Base-by-base conservation (phyloP, 2,888 invertebrate species). In the Zele albiditarsus region DNA sequence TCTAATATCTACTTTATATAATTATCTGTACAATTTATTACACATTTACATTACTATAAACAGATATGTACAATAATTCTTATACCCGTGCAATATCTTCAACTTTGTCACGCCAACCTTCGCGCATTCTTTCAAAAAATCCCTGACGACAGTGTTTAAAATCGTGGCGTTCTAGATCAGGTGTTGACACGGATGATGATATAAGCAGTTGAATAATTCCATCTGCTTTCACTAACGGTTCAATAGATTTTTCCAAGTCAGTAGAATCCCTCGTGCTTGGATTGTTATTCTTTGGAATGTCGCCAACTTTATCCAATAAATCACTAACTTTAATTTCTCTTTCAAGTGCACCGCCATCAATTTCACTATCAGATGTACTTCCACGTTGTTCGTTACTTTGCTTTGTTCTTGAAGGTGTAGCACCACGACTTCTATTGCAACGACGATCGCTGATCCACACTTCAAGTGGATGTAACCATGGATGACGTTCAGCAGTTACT, bases 51-150 rank as follows among this genome's bases (percentile, higher is more conserved):
- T 58, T 27, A 70, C 31, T 38, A 20, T 65, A 31, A 42, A 20
- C n/a, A 87, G 94, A 94, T 94, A 94, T 91, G 0, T 92, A 92
- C 81, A 73, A 62, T 67, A 53, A 63, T 72, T 71, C 58, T 49
- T 62, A 14, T 92, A 93, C 93, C 93, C 92, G 91, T 80, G 93
- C 92, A 63, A 93, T 90, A 84, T 90, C 91, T 81, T 93, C 69
- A 53, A 53, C 16, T 53, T 58, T 53, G n/a, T 58, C 57, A 20
- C 33, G 69, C 66, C 71, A 72, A 25, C 63, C 31, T 12, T 49
- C 60, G 38, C 31, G 53, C 6, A 63, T 23, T 31, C 23, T 31
- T 20, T 63, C 63, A n/a, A 63, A 31, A 38, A 63, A 63, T 12
- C 38, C 31, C n/a, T 28, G 63, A 3, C 33, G 38, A 63, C 63